phyloP scores from a whole-genome alignment of 1,140 invertebrate genomes.

The Leguminivora glycinivorella region DNA sequence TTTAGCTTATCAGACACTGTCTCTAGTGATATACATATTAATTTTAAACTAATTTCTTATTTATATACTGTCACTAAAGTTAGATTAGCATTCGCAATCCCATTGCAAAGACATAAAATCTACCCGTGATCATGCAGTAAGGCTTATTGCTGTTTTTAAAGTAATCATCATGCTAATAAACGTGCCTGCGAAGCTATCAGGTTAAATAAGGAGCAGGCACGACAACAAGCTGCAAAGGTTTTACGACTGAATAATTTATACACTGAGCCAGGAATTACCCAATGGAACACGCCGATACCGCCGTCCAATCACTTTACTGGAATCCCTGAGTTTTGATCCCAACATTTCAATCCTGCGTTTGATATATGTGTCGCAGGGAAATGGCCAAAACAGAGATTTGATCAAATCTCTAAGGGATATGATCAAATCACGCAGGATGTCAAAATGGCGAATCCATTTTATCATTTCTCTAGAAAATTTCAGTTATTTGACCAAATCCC shows the following conservation, averaged over 20 bases:
- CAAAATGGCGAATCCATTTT: too few relatives aligned
- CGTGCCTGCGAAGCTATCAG: constrained; percentile 25
- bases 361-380: too few relatives aligned
- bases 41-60: too few relatives aligned
- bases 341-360: background rate
- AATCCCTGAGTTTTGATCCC: background rate
- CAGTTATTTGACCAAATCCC: too few relatives aligned
- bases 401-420: too few relatives aligned
- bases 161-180: background rate
- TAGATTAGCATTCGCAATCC: background rate
- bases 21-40: too few relatives aligned
- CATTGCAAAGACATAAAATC: background rate
- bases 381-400: too few relatives aligned
- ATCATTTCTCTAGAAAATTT: too few relatives aligned
- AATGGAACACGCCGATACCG: background rate
- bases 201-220: constrained; percentile 33
- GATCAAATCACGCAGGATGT: too few relatives aligned
- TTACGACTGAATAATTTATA: constrained; percentile 54
- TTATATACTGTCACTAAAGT: background rate
- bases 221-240: constrained; percentile 40
- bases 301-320: constrained; percentile 2
- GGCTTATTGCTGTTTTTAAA: too few relatives aligned
- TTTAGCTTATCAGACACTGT: too few relatives aligned
- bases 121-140: background rate
- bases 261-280: background rate